Percentiles rank a stretch among this genome's conserved stretches.
Conservation (phyloP, 2,113 vertebrate species). For the Scytalopus superciliaris region DNA sequence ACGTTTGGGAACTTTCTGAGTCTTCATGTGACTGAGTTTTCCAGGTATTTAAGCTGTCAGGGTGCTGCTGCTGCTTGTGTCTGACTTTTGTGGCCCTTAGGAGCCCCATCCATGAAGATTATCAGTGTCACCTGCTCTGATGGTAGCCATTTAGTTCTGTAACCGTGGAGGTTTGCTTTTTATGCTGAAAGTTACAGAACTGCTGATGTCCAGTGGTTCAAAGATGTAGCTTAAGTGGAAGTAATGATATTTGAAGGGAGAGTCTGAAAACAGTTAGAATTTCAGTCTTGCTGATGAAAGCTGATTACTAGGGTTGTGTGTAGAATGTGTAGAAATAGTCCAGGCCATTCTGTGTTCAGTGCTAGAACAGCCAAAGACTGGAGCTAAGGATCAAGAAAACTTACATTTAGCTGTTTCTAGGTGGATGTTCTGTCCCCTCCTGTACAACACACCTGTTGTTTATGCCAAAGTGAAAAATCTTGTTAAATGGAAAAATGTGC, state of each 20-base stretch:
- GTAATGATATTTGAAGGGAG: neutral
- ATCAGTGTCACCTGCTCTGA: neutral
- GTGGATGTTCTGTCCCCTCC: neutral
- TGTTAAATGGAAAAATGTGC: neutral
- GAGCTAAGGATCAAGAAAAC: neutral
- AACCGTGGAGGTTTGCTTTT: neutral
- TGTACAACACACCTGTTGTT: neutral
- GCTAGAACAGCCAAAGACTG: neutral
- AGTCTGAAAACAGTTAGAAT: neutral
- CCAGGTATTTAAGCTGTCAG: neutral
- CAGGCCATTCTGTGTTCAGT: neutral
- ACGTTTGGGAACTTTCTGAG: neutral
- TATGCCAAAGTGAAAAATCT: neutral
- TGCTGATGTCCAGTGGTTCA: neutral
- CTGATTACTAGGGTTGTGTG: accelerated
- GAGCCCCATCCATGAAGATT: accelerated
- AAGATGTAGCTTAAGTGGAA: neutral
- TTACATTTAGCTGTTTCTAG: neutral
- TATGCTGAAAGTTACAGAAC: neutral
- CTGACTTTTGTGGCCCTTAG: neutral
- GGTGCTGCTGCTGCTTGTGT: neutral
- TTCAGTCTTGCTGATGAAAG: neutral
- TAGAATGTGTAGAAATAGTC: neutral
- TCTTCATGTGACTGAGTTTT: neutral
- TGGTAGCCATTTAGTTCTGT: neutral